phyloP scores from a whole-genome alignment of 2,113 vertebrate species.

The Felis catus region DNA sequence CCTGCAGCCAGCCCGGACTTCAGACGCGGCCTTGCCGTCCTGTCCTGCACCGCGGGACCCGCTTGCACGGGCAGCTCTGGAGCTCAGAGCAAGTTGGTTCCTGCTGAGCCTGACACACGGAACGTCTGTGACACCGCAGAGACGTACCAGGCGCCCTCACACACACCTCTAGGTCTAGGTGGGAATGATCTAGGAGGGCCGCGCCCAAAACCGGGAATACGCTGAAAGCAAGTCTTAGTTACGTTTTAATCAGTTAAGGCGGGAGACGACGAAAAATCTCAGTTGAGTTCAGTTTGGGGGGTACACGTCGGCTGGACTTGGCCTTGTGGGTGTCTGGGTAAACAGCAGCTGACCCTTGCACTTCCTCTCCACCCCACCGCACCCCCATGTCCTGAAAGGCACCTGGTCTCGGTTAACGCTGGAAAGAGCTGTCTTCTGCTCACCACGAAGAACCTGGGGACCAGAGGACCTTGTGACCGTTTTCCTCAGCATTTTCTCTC shows the following conservation, averaged over 20 bases:
- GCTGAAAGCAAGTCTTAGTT: background rate
- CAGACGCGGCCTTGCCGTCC: background rate
- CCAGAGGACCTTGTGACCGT: background rate
- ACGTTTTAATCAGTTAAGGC: background rate
- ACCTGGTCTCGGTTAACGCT: background rate
- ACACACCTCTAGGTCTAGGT: background rate
- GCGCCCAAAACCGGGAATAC: no score
- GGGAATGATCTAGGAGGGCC: background rate
- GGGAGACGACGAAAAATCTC: background rate
- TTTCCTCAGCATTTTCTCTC: background rate
- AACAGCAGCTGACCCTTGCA: background rate
- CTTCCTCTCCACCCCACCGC: no score
- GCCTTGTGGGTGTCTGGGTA: background rate
- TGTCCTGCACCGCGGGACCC: background rate
- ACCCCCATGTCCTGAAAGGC: background rate
- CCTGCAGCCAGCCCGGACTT: background rate
- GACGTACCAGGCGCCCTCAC: background rate
- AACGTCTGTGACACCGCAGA: background rate
- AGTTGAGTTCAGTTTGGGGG: background rate
- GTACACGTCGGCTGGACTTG: background rate
- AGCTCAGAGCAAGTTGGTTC: conserved; percentile 38
- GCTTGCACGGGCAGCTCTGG: background rate
- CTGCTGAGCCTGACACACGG: background rate
- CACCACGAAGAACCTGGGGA: background rate
- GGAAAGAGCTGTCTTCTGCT: background rate